A percentile compares a stretch with the other conserved stretches of the same genome.
phyloP scores from a whole-genome alignment of 2,113 vertebrate species.

The Cyanocitta stelleri region DNA sequence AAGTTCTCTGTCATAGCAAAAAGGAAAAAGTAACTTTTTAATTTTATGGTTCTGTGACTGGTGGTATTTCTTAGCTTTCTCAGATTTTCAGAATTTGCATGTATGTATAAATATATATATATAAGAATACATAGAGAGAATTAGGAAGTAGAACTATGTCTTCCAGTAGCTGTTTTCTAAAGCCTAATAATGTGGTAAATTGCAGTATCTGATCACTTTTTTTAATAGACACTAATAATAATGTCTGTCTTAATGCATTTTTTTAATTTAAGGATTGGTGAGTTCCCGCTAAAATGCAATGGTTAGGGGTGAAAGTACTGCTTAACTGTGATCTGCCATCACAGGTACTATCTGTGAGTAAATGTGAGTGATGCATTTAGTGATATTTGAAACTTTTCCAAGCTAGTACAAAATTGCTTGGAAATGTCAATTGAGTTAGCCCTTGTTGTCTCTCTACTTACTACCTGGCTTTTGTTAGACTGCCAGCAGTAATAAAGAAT shows the following conservation, averaged over 20 bases:
- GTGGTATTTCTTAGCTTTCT: not conserved
- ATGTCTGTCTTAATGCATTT: not conserved
- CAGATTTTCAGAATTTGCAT: not conserved
- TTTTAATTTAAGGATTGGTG: not conserved
- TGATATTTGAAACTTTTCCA: not conserved
- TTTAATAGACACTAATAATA: not conserved
- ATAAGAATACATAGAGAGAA: not conserved
- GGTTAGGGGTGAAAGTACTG: not conserved
- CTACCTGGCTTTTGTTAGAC: not conserved
- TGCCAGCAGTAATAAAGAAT: not conserved
- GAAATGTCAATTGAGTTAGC: not conserved
- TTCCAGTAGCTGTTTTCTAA: not conserved
- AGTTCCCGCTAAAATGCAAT: not conserved
- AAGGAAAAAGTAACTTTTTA: not conserved
- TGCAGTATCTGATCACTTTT: not conserved
- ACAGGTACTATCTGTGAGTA: not conserved
- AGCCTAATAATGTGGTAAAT: not conserved
- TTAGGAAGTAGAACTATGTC: not conserved
- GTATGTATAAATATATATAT: fast-evolving
- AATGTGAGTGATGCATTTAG: not conserved
- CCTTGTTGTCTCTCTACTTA: not conserved
- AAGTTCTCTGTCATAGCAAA: not conserved
- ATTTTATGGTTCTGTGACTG: not conserved
- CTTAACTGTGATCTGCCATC: not conserved
- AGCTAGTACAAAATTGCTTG: not conserved